Percentiles rank a stretch among this genome's conserved stretches.
Conservation (phyloP, 2,888 invertebrate species). For the Pterostichus madidus region DNA sequence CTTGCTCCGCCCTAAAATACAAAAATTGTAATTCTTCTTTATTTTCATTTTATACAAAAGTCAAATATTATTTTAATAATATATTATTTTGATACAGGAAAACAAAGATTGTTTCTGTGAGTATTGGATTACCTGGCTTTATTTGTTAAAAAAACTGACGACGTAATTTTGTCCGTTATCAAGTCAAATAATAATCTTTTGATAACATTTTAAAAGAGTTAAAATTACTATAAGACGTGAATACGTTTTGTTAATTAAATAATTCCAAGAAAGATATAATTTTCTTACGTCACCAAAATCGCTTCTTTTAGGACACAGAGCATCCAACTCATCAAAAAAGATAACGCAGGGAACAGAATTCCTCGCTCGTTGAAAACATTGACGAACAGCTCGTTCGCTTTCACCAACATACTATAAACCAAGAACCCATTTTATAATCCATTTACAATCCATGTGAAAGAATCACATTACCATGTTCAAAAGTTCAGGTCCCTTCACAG, state of each 20-base stretch:
- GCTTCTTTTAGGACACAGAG: constrained; percentile 93
- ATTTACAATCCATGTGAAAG: constrained; percentile 54
- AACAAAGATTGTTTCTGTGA: too few species aligned
- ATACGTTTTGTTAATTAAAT: too few species aligned
- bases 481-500: constrained; percentile 98
- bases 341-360: constrained; percentile 99
- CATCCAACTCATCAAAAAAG: constrained; percentile 99
- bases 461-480: constrained; percentile 90
- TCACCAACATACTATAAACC: constrained; percentile 94
- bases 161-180: too few species aligned
- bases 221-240: too few species aligned
- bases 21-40: constrained; percentile 51
- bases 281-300: constrained; percentile 83
- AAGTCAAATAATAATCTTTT: too few species aligned
- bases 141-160: too few species aligned
- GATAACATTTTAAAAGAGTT: too few species aligned
- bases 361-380: constrained; percentile 95
- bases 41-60: neutral
- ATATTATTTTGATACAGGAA: too few species aligned
- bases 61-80: too few species aligned
- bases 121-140: too few species aligned
- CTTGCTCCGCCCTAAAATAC: constrained; percentile 83
- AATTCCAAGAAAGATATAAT: too few species aligned
- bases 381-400: constrained; percentile 97
- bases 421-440: constrained; percentile 18